Conservation (phyloP, 2,888 invertebrate genomes). For the Urechis unicinctus region DNA sequence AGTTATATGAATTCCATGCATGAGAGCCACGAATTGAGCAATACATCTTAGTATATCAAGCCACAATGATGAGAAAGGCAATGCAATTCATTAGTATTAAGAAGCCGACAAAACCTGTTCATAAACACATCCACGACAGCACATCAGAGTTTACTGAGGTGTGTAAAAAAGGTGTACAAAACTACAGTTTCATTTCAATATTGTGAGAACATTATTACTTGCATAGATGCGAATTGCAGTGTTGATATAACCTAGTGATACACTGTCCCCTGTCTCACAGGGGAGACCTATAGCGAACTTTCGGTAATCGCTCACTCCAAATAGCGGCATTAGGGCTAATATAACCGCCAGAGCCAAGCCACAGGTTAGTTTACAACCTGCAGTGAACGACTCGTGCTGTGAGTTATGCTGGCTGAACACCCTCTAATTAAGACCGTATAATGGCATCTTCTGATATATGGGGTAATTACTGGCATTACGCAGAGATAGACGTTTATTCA, state of each 20-base stretch:
- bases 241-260: conserved; percentile 62
- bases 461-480: conserved; percentile 68
- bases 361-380: conserved; percentile 77
- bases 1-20: conserved; percentile 96
- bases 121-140: too few species aligned
- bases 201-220: too few species aligned
- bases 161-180: too few species aligned
- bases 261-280: conserved; percentile 76
- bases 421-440: too few species aligned
- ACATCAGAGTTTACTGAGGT: too few species aligned
- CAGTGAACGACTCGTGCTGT: too few species aligned
- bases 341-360: conserved; percentile 87
- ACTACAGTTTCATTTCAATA: too few species aligned
- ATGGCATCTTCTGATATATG: too few species aligned
- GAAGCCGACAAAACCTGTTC: conserved; percentile 45
- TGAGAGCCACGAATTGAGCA: conserved; percentile 90
- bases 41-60: conserved; percentile 95
- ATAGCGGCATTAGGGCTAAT: conserved; percentile 80
- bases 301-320: conserved; percentile 89
- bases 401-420: too few species aligned
- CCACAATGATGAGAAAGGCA: conserved; percentile 89
- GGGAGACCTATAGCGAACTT: conserved; percentile 96
- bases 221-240: too few species aligned
- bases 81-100: conserved; percentile 52
- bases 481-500: conserved; percentile 87